Base-by-base conservation (phyloP, 1,140 invertebrate genomes). In the Drosophila parabipectinata region DNA sequence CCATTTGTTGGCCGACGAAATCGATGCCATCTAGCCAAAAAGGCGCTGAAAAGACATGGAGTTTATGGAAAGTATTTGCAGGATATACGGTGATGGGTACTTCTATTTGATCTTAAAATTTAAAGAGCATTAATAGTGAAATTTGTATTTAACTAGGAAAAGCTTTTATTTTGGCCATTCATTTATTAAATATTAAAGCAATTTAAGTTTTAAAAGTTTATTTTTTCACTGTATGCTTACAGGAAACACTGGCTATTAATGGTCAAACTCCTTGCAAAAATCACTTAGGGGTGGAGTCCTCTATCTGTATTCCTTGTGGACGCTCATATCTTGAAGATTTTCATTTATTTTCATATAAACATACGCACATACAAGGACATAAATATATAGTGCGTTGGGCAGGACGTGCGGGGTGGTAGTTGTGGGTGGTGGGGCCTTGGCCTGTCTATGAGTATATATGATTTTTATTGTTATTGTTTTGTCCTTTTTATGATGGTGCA, bases 401-500 rank as follows among this genome's bases (percentile, higher is more conserved):
- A 26, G 4, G 30, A 37, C 44, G 37, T 54, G 34, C 57, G 21
- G 53, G 53, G 34, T 56, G 12, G 39, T 44, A 26, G n/a, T 30
- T 57, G 28, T 32, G 30, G 32, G 63, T 30, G 32, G 26, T 37
- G 62, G 10, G 14, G 58, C 12, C 41, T 21, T 18, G 24, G 5
- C 32, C 56, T 14, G 32, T 10, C 61, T 26, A 60, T 59, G 62
- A 66, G 68, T 77, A 87, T 87, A 71, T 81, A 79, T 90, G 75
- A 90, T 90, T 82, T 90, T 87, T 90, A 83, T 90, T 90, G 87
- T 87, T 88, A 90, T 90, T 90, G 82, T 82, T 90, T 90, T 90
- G 87, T 88, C 78, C 69, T 73, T 82, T 89, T 75, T 88, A 90
- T 83, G 78, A 81, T 81, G 78, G 76, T 77, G 75, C 75, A 77